Conservation (phyloP, 2,797 vertebrate genomes). For the Trachops cirrhosus region DNA sequence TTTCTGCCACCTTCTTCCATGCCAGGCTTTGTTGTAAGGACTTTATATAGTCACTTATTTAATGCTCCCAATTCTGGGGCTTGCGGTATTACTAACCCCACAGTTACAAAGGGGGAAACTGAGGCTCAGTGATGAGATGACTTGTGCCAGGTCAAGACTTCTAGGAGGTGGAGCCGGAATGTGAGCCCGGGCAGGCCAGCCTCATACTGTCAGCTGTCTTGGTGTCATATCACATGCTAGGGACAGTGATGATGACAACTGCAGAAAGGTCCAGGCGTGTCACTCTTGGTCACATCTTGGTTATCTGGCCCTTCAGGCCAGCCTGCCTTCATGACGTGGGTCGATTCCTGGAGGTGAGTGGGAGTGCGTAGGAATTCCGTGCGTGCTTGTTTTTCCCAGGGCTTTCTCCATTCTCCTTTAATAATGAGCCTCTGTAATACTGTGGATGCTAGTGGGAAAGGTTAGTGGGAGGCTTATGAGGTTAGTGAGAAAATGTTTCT, state of each 20-base stretch:
- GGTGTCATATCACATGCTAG: accelerated
- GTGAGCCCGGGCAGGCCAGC: neutral
- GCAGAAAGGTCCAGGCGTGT: accelerated
- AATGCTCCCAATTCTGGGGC: neutral
- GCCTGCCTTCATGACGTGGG: neutral
- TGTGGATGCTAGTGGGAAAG: accelerated
- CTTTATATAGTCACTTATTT: neutral
- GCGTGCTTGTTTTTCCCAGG: neutral
- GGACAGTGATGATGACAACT: neutral
- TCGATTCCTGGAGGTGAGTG: neutral
- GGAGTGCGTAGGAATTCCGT: neutral
- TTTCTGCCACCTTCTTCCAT: neutral
- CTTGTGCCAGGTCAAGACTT: neutral
- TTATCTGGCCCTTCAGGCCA: neutral
- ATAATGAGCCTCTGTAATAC: neutral
- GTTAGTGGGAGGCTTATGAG: neutral
- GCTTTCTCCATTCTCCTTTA: neutral
- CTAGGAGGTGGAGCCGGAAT: too few relatives aligned
- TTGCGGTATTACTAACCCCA: neutral
- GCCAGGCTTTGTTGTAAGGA: neutral
- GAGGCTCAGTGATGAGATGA: neutral
- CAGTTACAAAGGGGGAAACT: neutral
- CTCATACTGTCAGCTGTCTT: too few relatives aligned
- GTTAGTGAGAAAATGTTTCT: neutral
- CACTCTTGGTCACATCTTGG: accelerated